Base-by-base conservation (phyloP, 2,113 vertebrate species). In the Brachionichthys hirsutus region DNA sequence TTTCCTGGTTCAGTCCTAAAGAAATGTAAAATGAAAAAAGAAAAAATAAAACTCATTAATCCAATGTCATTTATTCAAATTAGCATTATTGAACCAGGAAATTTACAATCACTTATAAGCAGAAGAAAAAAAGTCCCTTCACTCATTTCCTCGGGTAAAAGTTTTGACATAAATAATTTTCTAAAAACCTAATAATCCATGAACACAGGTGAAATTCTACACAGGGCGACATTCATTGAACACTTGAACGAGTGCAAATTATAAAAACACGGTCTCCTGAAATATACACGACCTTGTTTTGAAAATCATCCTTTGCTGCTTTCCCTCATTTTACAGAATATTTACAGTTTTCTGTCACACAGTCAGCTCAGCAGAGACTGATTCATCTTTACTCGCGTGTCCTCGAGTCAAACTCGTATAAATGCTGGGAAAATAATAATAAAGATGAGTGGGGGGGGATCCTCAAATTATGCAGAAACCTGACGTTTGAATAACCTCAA, bases 241-340 rank as follows among this genome's bases (percentile, higher is more conserved):
- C 92, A 96, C 94, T 95, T 96, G 94, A 95, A 91, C 85, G 93
- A 97, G 95, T 97, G 95, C 95, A 97, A 96, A 92, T 94, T 80
- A 92, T 95, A 93, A 95, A 94, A 95, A 95, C 93, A 92, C 89
- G 59, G 72, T 47, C 85, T 87, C 70, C 68, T 94, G 87, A 94
- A 96, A 96, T 98, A 93, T 97, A 97, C 95, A 97, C 91, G 91
- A 92, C 93, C 94, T 90, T 93, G 91, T 92, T 93, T 91, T 92
- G 89, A 82, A 78, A 86, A 82, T 75, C 70, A 62, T 80, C 70
- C 50, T 83, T 75, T 84, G 79, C 78, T 78, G 9, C 43, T 75
- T 82, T 16, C 13, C 34, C 4, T 34, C 20, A 15, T 40, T 85
- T 80, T 94, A 94, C 93, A 94, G 90, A 91, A 84, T 95, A 94